phyloP scores from a whole-genome alignment of 35 echinoderm and acorn worm species.

The Ophiothrix spiculata region DNA sequence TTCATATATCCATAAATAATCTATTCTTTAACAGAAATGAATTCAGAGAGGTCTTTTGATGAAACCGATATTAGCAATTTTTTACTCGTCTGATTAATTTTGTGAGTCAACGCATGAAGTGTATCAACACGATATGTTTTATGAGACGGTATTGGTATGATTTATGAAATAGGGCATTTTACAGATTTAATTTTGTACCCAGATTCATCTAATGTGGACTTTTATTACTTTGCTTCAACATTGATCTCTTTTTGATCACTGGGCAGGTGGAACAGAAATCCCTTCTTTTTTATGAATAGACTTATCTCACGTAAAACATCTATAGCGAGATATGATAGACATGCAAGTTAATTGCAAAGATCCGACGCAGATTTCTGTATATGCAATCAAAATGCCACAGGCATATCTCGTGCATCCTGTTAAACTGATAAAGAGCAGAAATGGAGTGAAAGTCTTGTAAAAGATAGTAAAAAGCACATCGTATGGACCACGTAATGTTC shows the following conservation, averaged over 20 bases:
- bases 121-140: background rate
- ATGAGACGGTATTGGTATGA: background rate
- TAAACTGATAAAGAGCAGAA: constrained; percentile 6
- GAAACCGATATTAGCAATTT: no score
- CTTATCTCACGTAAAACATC: constrained; percentile 20
- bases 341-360: constrained; percentile 40
- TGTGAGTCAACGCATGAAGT: background rate
- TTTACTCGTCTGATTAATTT: no score
- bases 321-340: constrained; percentile 40
- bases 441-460: background rate
- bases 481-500: constrained; percentile 21
- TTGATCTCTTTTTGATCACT: no score
- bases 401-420: no score
- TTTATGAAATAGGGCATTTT: background rate
- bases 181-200: background rate
- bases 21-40: background rate
- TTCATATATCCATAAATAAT: constrained; percentile 9
- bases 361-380: constrained; percentile 31
- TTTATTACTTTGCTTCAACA: background rate
- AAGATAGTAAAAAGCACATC: background rate
- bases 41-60: background rate
- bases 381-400: constrained; percentile 43
- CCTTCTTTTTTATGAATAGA: constrained; percentile 13
- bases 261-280: constrained; percentile 12
- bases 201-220: no score